Base-by-base conservation (phyloP, 2,797 vertebrate species). In the Numenius phaeopus region DNA sequence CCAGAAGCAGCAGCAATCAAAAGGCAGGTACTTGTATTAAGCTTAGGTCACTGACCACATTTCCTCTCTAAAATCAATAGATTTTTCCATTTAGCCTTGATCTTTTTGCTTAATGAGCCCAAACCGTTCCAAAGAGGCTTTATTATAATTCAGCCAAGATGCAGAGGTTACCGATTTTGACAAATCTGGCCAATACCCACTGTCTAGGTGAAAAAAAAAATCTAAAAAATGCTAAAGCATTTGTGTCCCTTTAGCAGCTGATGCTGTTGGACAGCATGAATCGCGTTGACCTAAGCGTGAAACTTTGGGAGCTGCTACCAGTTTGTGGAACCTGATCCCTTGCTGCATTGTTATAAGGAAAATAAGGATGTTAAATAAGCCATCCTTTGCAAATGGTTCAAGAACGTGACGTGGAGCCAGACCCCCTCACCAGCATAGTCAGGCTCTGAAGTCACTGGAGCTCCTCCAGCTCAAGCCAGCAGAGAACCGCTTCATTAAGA, bases 401-500 rank as follows among this genome's bases (percentile, higher is more conserved):
- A 84, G 76, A 89, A 27, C 27, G 46, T 89, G 89, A 70, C 0
- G 3, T 71, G 50, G 84, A 88, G 84, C 95, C 95, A 94, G 83
- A 72, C 39, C 71, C 49, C 71, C 27, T 87, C 83, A 40, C 81
- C 75, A 29, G 65, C 61, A 65, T 3, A 85, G 77, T 62, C 67
- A 71, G 75, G 29, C 50, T 81, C 37, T 93, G 93, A 93, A 95
- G 62, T 80, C 57, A 91, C 69, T 80, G 76, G 78, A 83, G 78
- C 89, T 95, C 73, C 61, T 85, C 89, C 89, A 94, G 82, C 57
- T 91, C 29, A 75, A 92, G 76, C 76, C 79, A 92, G 90, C 61
- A 72, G 76, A 93, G 88, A 95, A 72, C 69, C 34, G 69, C 86
- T 93, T 93, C 75, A 29, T 87, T 93, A 90, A 89, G 87, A 67